A percentile compares a stretch with the other conserved stretches of the same genome.
Conservation (phyloP, 2,113 vertebrate genomes). For the Grammomys surdaster region DNA sequence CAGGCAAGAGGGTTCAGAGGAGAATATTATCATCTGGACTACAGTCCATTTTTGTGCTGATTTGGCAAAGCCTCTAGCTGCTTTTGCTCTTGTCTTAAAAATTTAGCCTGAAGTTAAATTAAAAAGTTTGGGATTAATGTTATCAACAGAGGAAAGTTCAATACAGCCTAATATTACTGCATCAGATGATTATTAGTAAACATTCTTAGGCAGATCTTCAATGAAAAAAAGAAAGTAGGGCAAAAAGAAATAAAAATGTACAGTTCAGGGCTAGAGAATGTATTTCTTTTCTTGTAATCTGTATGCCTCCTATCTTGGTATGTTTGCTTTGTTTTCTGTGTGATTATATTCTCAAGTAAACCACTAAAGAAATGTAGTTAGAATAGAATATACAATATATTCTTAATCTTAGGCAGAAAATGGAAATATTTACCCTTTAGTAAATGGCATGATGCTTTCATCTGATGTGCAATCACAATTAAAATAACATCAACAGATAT, state of each 20-base stretch:
- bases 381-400: neutral
- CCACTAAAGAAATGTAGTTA: neutral
- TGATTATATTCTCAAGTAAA: neutral
- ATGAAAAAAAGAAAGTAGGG: neutral
- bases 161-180: neutral
- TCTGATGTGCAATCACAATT: neutral
- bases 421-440: neutral
- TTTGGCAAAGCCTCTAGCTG: neutral
- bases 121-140: neutral
- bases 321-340: neutral
- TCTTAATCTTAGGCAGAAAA: neutral
- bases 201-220: neutral
- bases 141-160: neutral
- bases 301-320: neutral
- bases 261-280: neutral
- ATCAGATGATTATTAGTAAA: neutral
- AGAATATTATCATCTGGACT: neutral
- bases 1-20: neutral
- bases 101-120: neutral
- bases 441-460: neutral
- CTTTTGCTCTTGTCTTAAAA: neutral
- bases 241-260: neutral
- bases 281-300: constrained; percentile 2
- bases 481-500: constrained; percentile 36
- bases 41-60: neutral